Conservation (phyloP, 2,888 invertebrate genomes). For the Mantis religiosa region DNA sequence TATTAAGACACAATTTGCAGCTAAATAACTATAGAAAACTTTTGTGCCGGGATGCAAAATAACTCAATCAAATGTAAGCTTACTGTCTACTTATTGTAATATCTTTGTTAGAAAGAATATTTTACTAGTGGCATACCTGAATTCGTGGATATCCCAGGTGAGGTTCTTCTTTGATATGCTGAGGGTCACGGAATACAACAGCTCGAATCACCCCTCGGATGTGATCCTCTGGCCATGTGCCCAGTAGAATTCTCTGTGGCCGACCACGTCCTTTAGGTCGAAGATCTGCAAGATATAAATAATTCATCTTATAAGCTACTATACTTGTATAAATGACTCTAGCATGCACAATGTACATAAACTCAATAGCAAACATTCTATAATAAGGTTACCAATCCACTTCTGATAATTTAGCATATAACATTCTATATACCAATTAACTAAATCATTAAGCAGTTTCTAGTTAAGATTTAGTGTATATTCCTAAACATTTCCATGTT, state of each 20-base stretch:
- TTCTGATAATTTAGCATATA: too few species aligned
- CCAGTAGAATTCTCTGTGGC: conserved; percentile 84
- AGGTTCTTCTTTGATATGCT: conserved; percentile 70
- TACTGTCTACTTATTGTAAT: too few species aligned
- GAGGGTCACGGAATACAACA: conserved; percentile 84
- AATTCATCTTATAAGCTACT: background rate
- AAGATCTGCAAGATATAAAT: conserved; percentile 59
- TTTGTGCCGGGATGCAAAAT: too few species aligned
- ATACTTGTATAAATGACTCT: background rate
- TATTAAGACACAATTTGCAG: too few species aligned
- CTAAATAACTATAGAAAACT: too few species aligned
- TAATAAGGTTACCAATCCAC: too few species aligned
- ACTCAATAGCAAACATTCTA: too few species aligned
- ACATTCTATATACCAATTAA: too few species aligned
- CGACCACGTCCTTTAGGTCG: conserved; percentile 87
- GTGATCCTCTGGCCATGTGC: conserved; percentile 92
- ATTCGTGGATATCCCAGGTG: conserved; percentile 48
- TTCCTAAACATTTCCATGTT: too few species aligned
- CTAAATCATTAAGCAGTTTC: too few species aligned
- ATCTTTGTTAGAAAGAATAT: background rate
- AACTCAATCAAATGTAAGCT: too few species aligned
- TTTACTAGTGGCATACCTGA: background rate
- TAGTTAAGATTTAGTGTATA: too few species aligned
- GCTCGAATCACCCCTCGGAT: conserved; percentile 88
- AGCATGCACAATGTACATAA: background rate